These are phyloP conservation scores for Poecile atricapillus DNA, from an alignment of 2,113 vertebrate genomes.

Conservation along the genomic window DNA sequence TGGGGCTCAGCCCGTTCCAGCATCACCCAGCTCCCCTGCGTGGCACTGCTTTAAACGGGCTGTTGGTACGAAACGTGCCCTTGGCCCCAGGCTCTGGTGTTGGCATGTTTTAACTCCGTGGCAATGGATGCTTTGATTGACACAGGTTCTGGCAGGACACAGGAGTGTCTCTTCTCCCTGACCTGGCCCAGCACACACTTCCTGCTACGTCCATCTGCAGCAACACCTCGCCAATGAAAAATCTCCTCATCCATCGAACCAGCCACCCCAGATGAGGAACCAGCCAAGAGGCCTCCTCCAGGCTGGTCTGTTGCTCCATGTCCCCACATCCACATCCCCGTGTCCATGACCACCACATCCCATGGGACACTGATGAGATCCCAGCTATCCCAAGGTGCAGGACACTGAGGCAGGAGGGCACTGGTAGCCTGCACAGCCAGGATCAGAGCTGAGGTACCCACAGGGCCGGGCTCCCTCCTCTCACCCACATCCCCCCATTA, in stretches of 20 bases:
- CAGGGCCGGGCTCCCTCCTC: neutral
- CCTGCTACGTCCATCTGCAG: fast-evolving
- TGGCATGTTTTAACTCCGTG: fast-evolving
- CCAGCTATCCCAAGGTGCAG: neutral
- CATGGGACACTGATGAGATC: fast-evolving
- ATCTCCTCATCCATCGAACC: fast-evolving
- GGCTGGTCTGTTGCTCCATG: fast-evolving
- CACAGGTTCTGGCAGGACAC: neutral
- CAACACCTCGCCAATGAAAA: neutral
- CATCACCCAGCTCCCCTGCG: fast-evolving
- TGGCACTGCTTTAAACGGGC: fast-evolving
- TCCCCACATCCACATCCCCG: neutral
- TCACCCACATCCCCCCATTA: neutral
- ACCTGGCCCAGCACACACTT: fast-evolving
- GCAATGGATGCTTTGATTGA: neutral
- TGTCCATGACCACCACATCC: fast-evolving
- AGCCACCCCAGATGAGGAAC: neutral
- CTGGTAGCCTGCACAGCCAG: fast-evolving
- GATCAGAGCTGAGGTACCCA: fast-evolving
- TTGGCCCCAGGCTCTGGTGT: neutral
- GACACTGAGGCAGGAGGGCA: neutral
- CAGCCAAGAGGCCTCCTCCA: neutral
- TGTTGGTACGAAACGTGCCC: fast-evolving
- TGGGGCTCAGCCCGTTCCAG: fast-evolving
- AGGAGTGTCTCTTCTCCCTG: neutral